Conservation (phyloP, 2,888 invertebrate species). For the Lasius fuliginosus region DNA sequence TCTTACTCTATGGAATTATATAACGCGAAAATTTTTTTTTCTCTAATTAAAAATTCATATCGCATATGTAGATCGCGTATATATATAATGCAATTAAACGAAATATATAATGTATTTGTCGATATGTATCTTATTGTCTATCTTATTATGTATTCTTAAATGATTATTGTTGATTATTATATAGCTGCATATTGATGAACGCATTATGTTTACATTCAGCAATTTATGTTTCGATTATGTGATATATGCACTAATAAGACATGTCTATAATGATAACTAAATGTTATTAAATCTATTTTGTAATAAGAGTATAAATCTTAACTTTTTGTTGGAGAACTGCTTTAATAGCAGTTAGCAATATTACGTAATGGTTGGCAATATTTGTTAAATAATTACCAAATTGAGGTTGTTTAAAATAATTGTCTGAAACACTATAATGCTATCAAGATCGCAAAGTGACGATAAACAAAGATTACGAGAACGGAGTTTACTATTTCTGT, state of each 20-base stretch:
- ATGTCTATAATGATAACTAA: not conserved
- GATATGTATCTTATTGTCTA: not conserved
- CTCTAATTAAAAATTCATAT: too few relatives aligned
- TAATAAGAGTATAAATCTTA: not conserved
- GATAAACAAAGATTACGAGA: conserved; percentile 53
- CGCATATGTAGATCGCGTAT: too few relatives aligned
- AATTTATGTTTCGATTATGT: not conserved
- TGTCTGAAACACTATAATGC: conserved; percentile 47
- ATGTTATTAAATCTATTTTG: not conserved
- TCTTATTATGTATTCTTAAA: not conserved
- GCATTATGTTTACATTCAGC: not conserved
- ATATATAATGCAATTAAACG: not conserved
- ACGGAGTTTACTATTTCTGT: conserved; percentile 64
- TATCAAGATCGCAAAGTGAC: conserved; percentile 70
- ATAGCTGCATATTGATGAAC: not conserved
- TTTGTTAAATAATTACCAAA: conserved; percentile 55
- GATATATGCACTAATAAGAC: not conserved
- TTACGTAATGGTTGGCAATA: not conserved
- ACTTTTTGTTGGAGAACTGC: not conserved
- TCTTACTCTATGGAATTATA: not conserved
- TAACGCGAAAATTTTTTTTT: not conserved
- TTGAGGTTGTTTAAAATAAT: conserved; percentile 67
- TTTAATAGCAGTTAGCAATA: too few relatives aligned
- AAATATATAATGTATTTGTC: not conserved
- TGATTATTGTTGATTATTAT: not conserved